Conservation (phyloP, 2,888 invertebrate species). For the Lithodes maja region DNA sequence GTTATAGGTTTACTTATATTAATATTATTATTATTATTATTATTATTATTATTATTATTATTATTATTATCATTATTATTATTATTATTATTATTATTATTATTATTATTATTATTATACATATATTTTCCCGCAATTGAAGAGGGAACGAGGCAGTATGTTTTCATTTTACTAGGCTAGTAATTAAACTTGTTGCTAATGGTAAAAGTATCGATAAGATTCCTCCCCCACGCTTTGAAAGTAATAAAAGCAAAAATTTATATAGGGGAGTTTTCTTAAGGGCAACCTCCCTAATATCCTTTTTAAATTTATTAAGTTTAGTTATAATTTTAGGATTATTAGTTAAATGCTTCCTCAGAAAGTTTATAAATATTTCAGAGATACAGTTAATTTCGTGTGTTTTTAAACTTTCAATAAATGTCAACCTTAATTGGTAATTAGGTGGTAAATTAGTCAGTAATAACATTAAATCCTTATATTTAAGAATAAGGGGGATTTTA, state of each 20-base stretch:
- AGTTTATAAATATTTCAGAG: neutral
- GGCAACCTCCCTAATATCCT: neutral
- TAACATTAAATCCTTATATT: neutral
- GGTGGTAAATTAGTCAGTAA: neutral
- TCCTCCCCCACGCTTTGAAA: neutral
- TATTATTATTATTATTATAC: neutral
- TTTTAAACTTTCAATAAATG: neutral
- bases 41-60: too few species aligned
- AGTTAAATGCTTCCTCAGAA: neutral
- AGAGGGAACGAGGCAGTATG: neutral
- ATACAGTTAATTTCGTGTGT: neutral
- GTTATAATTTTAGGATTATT: neutral
- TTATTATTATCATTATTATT: too few species aligned
- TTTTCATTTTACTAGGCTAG: neutral
- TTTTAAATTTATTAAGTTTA: neutral
- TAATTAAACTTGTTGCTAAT: neutral
- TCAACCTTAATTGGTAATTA: neutral
- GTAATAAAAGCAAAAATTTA: neutral
- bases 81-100: too few species aligned
- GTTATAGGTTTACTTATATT: too few species aligned
- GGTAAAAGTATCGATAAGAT: neutral
- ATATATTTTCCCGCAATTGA: neutral
- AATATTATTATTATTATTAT: too few species aligned
- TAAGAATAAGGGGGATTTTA: neutral
- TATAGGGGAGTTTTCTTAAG: neutral